phyloP scores from a whole-genome alignment of 2,797 vertebrate species.

The Poecilia gillii region DNA sequence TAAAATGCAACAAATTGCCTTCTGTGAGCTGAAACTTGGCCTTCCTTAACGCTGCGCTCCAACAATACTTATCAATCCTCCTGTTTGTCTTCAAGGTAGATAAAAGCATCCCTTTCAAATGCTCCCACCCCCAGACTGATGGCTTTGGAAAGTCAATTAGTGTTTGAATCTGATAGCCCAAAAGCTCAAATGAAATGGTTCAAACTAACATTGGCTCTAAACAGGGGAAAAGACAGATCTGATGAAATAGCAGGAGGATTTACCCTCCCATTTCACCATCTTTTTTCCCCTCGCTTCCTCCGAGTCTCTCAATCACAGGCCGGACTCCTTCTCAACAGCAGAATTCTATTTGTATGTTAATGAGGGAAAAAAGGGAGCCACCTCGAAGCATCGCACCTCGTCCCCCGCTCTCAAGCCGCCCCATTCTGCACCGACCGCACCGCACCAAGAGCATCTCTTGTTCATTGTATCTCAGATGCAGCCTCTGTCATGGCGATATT shows the following conservation, averaged over 20 bases:
- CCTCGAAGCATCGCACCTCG: slow-evolving; percentile 56
- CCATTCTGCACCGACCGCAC: slow-evolving; percentile 29
- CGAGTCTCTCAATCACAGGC: slow-evolving; percentile 72
- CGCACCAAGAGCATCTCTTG: slow-evolving; percentile 22
- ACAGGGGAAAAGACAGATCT: slow-evolving; percentile 77
- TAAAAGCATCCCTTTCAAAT: slow-evolving; percentile 74
- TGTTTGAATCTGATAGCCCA: slow-evolving; percentile 72
- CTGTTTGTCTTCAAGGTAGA: slow-evolving; percentile 68
- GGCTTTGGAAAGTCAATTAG: slow-evolving; percentile 81
- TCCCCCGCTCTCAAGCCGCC: slow-evolving; percentile 22
- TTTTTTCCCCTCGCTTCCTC: slow-evolving; percentile 33
- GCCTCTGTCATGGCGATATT: slow-evolving; percentile 11
- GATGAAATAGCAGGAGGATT: slow-evolving; percentile 77
- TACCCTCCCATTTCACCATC: slow-evolving; percentile 60
- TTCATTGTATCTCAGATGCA: neutral
- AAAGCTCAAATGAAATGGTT: slow-evolving; percentile 76
- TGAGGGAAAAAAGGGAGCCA: slow-evolving; percentile 73
- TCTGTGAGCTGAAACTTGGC: slow-evolving; percentile 35
- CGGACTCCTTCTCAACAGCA: slow-evolving; percentile 79
- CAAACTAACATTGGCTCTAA: slow-evolving; percentile 72
- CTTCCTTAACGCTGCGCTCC: slow-evolving; percentile 24
- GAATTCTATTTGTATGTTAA: slow-evolving; percentile 87
- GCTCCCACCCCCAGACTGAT: slow-evolving; percentile 66
- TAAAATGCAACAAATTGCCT: slow-evolving; percentile 22
- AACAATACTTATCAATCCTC: slow-evolving; percentile 41